A percentile compares a stretch with the other conserved stretches of the same genome.
Evolutionary conservation across 2,888 invertebrate species (phyloP).

Genomic region (Hymenopus coronatus): DNA sequence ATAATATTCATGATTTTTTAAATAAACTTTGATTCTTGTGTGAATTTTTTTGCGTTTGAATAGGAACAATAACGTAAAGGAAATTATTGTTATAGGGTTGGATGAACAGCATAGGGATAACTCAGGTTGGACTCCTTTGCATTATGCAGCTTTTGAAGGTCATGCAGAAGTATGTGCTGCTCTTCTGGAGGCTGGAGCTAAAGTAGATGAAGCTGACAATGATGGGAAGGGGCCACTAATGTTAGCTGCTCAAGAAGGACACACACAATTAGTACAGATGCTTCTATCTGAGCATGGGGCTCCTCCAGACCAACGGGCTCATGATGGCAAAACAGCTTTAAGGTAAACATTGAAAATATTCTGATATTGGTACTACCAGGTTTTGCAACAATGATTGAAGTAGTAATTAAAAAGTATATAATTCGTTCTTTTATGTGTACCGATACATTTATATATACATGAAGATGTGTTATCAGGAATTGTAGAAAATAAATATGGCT

Average conservation of each 20-base stretch:
- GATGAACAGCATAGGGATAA: slow-evolving; percentile 91
- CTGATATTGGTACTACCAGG: too few relatives aligned
- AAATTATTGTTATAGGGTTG: slow-evolving; percentile 50
- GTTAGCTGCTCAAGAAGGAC: slow-evolving; percentile 87
- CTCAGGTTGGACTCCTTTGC: slow-evolving; percentile 95
- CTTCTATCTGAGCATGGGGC: slow-evolving; percentile 73
- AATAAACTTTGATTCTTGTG: not conserved
- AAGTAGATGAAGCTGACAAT: slow-evolving; percentile 83
- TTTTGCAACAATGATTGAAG: too few relatives aligned
- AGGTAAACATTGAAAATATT: slow-evolving; percentile 49
- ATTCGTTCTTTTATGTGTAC: too few relatives aligned
- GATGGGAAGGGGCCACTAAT: slow-evolving; percentile 86
- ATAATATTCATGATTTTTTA: not conserved
- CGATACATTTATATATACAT: too few relatives aligned
- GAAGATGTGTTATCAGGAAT: too few relatives aligned
- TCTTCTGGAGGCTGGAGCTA: slow-evolving; percentile 73
- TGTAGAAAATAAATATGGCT: too few relatives aligned
- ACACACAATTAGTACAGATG: slow-evolving; percentile 63
- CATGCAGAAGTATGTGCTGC: slow-evolving; percentile 80
- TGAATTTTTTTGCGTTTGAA: not conserved
- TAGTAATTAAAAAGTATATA: too few relatives aligned
- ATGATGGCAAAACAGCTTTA: slow-evolving; percentile 86
- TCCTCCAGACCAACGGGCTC: slow-evolving; percentile 80
- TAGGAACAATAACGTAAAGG: not conserved
- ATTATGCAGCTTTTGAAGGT: slow-evolving; percentile 94